Conservation (phyloP, 2,113 vertebrate species). For the Phylloscopus whistleri region DNA sequence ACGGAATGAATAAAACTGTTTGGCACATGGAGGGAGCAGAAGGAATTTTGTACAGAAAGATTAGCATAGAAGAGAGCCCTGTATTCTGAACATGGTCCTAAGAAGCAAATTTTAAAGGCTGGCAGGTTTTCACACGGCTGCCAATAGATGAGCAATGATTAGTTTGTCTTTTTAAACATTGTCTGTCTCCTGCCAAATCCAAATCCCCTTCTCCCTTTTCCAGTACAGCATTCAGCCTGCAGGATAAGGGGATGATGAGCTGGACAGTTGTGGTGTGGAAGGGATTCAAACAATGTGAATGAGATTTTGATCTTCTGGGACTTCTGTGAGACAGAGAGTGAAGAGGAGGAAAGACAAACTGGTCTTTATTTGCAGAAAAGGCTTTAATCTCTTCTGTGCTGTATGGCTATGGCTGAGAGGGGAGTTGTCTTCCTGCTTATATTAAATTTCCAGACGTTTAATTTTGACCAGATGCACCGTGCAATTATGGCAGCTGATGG, state of each 20-base stretch:
- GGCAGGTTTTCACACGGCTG: not conserved
- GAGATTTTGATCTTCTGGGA: slow-evolving; percentile 39
- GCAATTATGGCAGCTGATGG: slow-evolving; percentile 32
- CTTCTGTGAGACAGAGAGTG: not conserved
- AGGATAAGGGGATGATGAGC: slow-evolving; percentile 4
- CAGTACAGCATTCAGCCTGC: not conserved
- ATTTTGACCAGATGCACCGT: slow-evolving; percentile 35
- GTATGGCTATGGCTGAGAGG: not conserved
- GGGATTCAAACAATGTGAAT: not conserved
- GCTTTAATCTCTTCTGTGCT: slow-evolving; percentile 33
- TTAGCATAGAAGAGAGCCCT: not conserved
- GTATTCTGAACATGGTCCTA: not conserved
- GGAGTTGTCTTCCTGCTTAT: slow-evolving; percentile 19
- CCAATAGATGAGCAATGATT: not conserved
- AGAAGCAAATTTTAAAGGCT: not conserved
- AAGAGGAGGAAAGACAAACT: slow-evolving; percentile 19
- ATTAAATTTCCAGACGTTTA: slow-evolving; percentile 18
- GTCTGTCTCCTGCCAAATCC: not conserved
- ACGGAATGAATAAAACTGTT: not conserved
- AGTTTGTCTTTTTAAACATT: not conserved
- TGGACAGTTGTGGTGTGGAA: slow-evolving; percentile 32
- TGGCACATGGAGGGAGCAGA: not conserved
- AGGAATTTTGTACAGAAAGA: not conserved
- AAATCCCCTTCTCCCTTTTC: not conserved
- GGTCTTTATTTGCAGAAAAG: slow-evolving; percentile 7